A percentile compares a stretch with the other conserved stretches of the same genome.
Evolutionary conservation across 1,140 invertebrate species (phyloP).

Genomic region (Procambarus virginalis): DNA sequence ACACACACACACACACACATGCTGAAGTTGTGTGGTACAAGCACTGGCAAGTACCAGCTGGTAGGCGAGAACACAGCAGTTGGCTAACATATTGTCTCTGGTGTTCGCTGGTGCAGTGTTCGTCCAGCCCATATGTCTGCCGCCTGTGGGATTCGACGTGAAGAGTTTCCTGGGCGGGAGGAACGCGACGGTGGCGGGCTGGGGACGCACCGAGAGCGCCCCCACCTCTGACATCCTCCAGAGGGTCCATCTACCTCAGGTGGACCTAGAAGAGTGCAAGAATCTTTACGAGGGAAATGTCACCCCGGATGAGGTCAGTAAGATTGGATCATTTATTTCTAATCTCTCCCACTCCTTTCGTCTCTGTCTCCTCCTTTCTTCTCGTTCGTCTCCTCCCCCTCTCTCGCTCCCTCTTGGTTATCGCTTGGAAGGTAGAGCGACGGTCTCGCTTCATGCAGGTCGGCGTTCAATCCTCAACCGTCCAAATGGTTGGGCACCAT

Average conservation of each 20-base stretch:
- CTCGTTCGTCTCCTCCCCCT: too few relatives aligned
- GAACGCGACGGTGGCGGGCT: conserved; percentile 14
- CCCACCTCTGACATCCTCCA: background rate
- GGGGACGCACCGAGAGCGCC: background rate
- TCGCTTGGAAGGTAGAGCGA: too few relatives aligned
- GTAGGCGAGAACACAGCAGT: too few relatives aligned
- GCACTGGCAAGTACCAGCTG: too few relatives aligned
- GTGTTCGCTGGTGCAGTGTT: background rate
- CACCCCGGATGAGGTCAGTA: background rate
- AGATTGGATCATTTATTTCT: too few relatives aligned
- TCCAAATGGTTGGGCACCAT: too few relatives aligned
- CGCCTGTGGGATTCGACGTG: background rate
- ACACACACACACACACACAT: too few relatives aligned
- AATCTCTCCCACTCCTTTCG: too few relatives aligned
- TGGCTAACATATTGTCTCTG: background rate
- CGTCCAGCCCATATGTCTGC: conserved; percentile 27
- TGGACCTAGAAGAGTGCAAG: background rate
- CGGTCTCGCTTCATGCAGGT: too few relatives aligned
- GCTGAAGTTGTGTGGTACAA: too few relatives aligned
- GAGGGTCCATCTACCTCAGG: background rate
- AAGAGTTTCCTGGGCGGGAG: background rate
- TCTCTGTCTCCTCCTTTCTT: background rate
- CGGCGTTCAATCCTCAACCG: too few relatives aligned
- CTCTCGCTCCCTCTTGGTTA: background rate
- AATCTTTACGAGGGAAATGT: background rate